These are phyloP conservation scores for Cheilosia impressa DNA, from an alignment of 2,888 invertebrate species.

Conservation along the genomic window DNA sequence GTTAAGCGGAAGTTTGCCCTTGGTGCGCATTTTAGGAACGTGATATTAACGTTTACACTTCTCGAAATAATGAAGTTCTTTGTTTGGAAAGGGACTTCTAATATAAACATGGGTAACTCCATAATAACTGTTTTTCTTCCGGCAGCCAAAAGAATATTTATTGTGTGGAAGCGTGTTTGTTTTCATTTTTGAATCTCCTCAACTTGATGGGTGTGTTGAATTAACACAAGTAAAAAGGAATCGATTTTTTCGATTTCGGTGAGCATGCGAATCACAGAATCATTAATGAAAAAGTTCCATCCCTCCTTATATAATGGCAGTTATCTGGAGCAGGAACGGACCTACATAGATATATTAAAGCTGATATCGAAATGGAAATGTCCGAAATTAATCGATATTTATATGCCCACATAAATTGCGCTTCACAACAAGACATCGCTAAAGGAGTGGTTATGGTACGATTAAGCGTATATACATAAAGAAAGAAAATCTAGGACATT, in stretches of 20 bases:
- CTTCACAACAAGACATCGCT: conserved; percentile 18
- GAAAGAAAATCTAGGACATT: conserved; percentile 30
- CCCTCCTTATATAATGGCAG: conserved; percentile 10
- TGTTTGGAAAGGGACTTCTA: conserved; percentile 21
- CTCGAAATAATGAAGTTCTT: conserved; percentile 16
- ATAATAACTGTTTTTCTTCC: neutral
- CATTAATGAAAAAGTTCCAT: conserved; percentile 41
- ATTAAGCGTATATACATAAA: neutral
- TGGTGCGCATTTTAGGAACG: conserved; percentile 34
- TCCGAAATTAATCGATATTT: conserved; percentile 48
- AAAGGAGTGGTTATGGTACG: conserved; percentile 25
- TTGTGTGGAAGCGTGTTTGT: neutral
- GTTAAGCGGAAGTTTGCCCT: conserved; percentile 71
- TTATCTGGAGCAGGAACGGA: conserved; percentile 19
- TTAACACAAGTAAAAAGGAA: neutral
- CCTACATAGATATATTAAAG: neutral
- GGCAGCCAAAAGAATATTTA: neutral
- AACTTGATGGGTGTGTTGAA: conserved; percentile 22
- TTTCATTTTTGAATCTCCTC: neutral
- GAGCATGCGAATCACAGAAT: conserved; percentile 23
- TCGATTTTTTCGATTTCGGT: conserved; percentile 34
- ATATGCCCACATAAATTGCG: conserved; percentile 38
- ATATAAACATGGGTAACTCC: neutral
- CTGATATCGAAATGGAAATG: conserved; percentile 34
- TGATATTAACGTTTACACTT: conserved; percentile 14